A percentile compares a stretch with the other conserved stretches of the same genome.
phyloP scores from a whole-genome alignment of 2,113 vertebrate species.

The Hystrix brachyura region DNA sequence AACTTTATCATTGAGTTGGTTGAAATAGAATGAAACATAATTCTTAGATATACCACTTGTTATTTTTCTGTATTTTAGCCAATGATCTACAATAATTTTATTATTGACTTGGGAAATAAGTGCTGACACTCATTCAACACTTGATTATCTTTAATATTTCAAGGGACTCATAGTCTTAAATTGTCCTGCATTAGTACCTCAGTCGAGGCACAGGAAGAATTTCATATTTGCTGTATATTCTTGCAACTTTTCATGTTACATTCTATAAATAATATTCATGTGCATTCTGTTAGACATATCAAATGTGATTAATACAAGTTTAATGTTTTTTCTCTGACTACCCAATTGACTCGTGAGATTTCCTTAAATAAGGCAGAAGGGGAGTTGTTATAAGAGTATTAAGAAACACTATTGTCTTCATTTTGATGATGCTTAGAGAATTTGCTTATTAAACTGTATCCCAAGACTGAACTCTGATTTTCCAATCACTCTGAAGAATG shows the following conservation, averaged over 20 bases:
- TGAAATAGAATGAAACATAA: background rate
- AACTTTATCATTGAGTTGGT: background rate
- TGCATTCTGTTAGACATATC: background rate
- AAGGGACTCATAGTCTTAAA: background rate
- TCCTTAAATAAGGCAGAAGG: too few species aligned
- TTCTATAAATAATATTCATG: background rate
- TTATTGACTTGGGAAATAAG: constrained; percentile 43
- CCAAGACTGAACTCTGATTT: background rate
- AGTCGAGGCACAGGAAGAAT: background rate
- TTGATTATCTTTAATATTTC: background rate
- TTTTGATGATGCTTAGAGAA: background rate
- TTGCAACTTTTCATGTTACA: background rate
- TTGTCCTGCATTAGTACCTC: background rate
- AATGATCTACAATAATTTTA: background rate
- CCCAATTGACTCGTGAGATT: background rate
- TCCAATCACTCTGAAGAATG: background rate
- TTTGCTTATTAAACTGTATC: background rate
- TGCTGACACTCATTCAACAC: background rate
- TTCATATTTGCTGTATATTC: background rate
- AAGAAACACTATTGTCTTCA: background rate
- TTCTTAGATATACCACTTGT: background rate
- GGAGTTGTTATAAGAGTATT: background rate
- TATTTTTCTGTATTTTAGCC: constrained; percentile 9
- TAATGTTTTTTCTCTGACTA: constrained; percentile 31
- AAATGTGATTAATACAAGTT: background rate